Conservation (phyloP, 2,888 invertebrate genomes). For the Fragum whitleyi region DNA sequence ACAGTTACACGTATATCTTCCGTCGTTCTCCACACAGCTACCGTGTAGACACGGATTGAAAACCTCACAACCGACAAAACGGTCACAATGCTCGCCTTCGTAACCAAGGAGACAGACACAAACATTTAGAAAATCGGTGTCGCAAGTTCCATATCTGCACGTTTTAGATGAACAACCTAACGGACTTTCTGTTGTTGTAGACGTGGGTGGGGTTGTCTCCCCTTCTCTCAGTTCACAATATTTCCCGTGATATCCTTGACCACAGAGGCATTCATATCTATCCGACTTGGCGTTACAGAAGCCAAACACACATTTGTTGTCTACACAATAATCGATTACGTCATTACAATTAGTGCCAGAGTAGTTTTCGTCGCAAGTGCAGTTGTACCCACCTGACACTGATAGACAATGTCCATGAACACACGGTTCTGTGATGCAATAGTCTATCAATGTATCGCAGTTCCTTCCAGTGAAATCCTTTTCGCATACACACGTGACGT, state of each 20-base stretch:
- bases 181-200: neutral
- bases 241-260: conserved; percentile 36
- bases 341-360: conserved; percentile 42
- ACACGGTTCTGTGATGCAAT: conserved; percentile 58
- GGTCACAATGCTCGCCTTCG: conserved; percentile 39
- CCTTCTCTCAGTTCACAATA: conserved; percentile 45
- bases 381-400: conserved; percentile 41
- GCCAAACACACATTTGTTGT: conserved; percentile 55
- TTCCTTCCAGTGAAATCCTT: conserved; percentile 47
- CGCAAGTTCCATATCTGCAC: conserved; percentile 41
- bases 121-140: conserved; percentile 24
- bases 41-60: conserved; percentile 44
- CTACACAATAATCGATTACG: conserved; percentile 41
- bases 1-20: conserved; percentile 52
- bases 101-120: conserved; percentile 47
- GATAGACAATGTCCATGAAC: conserved; percentile 55
- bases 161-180: conserved; percentile 4
- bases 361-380: conserved; percentile 47
- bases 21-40: conserved; percentile 31
- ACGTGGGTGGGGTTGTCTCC: conserved; percentile 1
- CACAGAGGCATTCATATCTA: conserved; percentile 41
- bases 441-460: conserved; percentile 48
- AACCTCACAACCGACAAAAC: conserved; percentile 40
- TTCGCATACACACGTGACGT: conserved; percentile 47
- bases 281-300: conserved; percentile 41